Evolutionary conservation across 2,797 vertebrate genomes (phyloP).

Genomic region (Gorsachius magnificus): DNA sequence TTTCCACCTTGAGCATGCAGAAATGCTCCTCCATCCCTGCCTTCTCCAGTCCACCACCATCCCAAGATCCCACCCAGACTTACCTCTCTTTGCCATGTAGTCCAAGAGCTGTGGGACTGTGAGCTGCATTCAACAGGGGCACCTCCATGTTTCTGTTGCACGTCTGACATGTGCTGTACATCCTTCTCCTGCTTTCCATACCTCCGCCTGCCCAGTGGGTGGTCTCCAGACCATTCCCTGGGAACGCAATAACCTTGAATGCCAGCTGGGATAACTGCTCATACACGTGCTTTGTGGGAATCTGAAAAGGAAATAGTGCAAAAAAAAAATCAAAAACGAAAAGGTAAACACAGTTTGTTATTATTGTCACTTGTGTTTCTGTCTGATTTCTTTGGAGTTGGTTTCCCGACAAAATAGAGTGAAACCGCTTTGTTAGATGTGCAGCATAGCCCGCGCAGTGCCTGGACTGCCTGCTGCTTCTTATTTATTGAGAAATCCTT

Average conservation of each 20-base stretch:
- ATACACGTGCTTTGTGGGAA: neutral
- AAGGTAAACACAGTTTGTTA: neutral
- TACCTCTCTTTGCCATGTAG: neutral
- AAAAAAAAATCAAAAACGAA: neutral
- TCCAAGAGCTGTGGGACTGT: neutral
- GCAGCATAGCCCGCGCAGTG: neutral
- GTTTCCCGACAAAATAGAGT: neutral
- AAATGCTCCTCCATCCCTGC: neutral
- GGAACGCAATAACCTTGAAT: neutral
- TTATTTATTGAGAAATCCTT: conserved; percentile 37
- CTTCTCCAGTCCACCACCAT: neutral
- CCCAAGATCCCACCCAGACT: neutral
- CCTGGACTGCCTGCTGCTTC: conserved; percentile 11
- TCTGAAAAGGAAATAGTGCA: neutral
- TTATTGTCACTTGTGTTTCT: neutral
- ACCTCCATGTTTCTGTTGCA: neutral
- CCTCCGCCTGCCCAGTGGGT: neutral
- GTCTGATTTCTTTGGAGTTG: neutral
- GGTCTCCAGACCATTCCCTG: neutral
- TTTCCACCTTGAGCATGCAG: neutral
- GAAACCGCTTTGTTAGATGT: neutral
- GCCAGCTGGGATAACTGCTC: neutral
- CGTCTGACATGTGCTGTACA: fast-evolving
- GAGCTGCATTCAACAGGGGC: neutral
- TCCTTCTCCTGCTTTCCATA: neutral